A percentile compares a stretch with the other conserved stretches of the same genome.
phyloP scores from a whole-genome alignment of 35 echinoderm and acorn worm species.

The Lytechinus variegatus region DNA sequence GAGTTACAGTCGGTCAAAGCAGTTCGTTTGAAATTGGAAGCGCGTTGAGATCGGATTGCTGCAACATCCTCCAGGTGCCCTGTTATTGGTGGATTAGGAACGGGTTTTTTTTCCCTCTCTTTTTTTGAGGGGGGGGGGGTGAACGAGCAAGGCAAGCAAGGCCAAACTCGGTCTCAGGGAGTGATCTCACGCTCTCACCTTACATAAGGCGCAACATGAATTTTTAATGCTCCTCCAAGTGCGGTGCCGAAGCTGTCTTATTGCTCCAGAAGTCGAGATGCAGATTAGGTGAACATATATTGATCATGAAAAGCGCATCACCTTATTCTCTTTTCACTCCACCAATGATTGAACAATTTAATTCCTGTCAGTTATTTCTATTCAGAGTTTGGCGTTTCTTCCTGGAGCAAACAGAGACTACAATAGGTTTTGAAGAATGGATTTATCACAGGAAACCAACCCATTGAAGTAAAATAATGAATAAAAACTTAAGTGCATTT shows the following conservation, averaged over 20 bases:
- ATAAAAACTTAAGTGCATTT: neutral
- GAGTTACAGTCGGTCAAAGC: constrained; percentile 38
- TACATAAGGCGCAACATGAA: constrained; percentile 44
- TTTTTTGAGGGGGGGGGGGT: neutral
- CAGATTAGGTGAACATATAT: neutral
- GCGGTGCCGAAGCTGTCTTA: neutral
- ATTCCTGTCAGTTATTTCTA: neutral
- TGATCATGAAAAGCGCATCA: neutral
- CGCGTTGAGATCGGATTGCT: constrained; percentile 24
- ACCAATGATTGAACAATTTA: neutral
- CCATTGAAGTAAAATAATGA: neutral
- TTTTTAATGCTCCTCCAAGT: constrained; percentile 9
- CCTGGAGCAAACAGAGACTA: neutral
- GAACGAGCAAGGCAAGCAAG: neutral
- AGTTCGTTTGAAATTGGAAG: constrained; percentile 35
- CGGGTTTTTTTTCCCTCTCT: neutral
- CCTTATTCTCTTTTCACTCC: neutral
- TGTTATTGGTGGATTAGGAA: constrained; percentile 47
- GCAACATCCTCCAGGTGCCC: constrained; percentile 22
- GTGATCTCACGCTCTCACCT: constrained; percentile 28
- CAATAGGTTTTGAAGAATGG: neutral
- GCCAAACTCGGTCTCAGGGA: neutral
- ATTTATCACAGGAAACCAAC: neutral
- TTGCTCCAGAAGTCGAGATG: constrained; percentile 15
- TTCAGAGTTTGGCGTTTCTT: neutral